phyloP scores from a whole-genome alignment of 2,113 vertebrate genomes.

The Megaleporinus macrocephalus region DNA sequence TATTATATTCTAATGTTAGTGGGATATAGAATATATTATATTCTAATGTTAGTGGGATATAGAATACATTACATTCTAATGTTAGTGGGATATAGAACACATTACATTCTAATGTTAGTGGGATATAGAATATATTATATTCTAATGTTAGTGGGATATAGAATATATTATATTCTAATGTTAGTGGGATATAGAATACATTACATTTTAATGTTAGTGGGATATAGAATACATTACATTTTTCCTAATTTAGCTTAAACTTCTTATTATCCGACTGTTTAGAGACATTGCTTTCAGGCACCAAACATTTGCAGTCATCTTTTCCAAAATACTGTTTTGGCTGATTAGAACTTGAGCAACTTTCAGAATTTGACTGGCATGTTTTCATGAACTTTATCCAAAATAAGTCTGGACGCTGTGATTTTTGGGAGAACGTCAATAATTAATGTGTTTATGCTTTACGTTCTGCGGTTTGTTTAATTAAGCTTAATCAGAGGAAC shows the following conservation, averaged over 20 bases:
- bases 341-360: background rate
- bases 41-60: no score
- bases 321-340: background rate
- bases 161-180: no score
- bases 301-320: background rate
- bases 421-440: constrained; percentile 3
- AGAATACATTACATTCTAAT: no score
- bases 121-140: no score
- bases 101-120: no score
- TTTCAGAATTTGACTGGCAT: constrained; percentile 26
- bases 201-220: no score
- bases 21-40: no score
- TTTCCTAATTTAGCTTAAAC: background rate
- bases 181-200: no score
- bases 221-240: no score
- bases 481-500: constrained; percentile 52
- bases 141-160: no score
- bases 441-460: constrained; percentile 46
- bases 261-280: background rate
- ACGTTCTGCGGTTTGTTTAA: constrained; percentile 48
- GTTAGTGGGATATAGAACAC: no score
- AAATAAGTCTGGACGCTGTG: constrained; percentile 6
- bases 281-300: background rate
- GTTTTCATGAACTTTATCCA: background rate
- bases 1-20: no score